Percentiles rank a stretch among this genome's conserved stretches.
Conservation (phyloP, 2,888 invertebrate genomes). For the Acanthosepion pharaonis region DNA sequence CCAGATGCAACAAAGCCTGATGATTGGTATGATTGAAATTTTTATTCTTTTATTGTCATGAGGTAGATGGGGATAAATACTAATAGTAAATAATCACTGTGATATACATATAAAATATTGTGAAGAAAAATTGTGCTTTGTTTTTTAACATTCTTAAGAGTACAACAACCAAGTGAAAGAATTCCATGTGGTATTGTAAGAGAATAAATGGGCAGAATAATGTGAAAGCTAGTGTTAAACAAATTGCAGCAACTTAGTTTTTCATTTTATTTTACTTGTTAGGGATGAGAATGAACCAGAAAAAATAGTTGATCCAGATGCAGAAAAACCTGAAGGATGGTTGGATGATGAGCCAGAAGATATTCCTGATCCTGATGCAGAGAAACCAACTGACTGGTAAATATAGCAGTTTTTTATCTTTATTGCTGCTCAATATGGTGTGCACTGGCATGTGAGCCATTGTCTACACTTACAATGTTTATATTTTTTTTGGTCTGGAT, state of each 20-base stretch:
- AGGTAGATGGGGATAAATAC: background rate
- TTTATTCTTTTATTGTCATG: background rate
- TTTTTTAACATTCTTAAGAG: no score
- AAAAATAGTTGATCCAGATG: slow-evolving; percentile 88
- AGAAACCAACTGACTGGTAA: slow-evolving; percentile 91
- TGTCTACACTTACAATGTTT: no score
- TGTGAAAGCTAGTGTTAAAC: no score
- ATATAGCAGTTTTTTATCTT: slow-evolving; percentile 45
- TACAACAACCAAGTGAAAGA: no score
- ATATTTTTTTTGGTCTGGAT: no score
- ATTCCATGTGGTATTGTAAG: no score
- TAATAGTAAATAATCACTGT: background rate
- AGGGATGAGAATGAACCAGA: slow-evolving; percentile 94
- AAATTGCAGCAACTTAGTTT: background rate
- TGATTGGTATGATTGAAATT: slow-evolving; percentile 81
- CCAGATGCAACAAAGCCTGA: slow-evolving; percentile 91
- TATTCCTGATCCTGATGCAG: slow-evolving; percentile 87
- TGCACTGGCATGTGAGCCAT: no score
- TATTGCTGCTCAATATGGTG: no score
- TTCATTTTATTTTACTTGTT: background rate
- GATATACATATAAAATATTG: no score
- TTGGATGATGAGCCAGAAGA: slow-evolving; percentile 91
- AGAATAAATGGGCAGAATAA: no score
- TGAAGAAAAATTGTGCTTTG: no score
- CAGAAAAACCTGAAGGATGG: slow-evolving; percentile 92